Conservation (phyloP, 2,113 vertebrate species). For the Arizona elegans region DNA sequence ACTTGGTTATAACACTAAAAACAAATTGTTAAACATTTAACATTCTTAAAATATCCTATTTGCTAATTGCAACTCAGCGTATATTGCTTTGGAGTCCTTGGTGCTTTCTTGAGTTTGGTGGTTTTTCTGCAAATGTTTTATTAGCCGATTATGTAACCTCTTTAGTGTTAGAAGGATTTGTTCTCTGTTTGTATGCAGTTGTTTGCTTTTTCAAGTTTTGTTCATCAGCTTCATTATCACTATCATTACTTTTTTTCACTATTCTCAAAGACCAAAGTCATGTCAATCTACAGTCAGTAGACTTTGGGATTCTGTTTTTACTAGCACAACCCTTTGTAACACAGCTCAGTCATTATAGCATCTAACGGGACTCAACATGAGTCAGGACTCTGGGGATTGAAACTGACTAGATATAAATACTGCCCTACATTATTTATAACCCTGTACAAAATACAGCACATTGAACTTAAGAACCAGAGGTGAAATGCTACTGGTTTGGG, state of each 20-base stretch:
- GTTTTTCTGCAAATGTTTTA: not conserved
- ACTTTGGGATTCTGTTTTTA: not conserved
- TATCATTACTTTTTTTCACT: not conserved
- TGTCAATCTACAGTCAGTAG: not conserved
- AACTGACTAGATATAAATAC: not conserved
- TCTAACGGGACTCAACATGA: not conserved
- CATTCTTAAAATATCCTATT: not conserved
- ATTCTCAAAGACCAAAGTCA: not conserved
- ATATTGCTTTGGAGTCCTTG: not conserved
- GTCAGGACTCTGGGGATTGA: rapidly evolving
- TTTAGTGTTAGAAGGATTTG: not conserved
- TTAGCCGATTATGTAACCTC: not conserved
- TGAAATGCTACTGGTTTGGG: no score
- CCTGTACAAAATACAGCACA: not conserved
- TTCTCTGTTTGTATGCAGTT: not conserved
- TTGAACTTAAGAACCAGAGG: not conserved
- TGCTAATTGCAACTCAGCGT: not conserved
- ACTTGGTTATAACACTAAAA: not conserved
- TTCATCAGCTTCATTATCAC: no score
- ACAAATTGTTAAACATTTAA: not conserved
- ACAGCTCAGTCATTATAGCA: not conserved
- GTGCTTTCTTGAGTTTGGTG: not conserved
- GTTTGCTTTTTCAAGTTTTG: no score
- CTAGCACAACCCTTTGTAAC: not conserved
- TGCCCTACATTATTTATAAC: not conserved